A percentile compares a stretch with the other conserved stretches of the same genome.
These are phyloP conservation scores for Oeneis ivallda DNA, from an alignment of 2,888 invertebrate species.

Conservation along the genomic window DNA sequence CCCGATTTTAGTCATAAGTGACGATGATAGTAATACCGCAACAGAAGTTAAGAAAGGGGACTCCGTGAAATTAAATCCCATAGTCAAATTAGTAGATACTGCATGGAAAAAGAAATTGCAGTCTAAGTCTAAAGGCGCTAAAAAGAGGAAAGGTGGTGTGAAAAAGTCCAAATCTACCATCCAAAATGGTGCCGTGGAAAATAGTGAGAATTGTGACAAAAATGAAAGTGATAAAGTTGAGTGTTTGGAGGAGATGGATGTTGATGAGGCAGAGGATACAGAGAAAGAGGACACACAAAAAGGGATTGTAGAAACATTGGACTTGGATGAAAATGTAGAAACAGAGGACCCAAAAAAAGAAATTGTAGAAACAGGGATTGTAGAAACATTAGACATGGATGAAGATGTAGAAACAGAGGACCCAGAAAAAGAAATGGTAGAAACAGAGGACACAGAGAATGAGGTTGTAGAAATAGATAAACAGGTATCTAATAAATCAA, in stretches of 20 bases:
- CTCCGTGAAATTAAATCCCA: constrained; percentile 62
- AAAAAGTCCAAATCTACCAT: constrained; percentile 39
- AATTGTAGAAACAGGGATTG: too few relatives aligned
- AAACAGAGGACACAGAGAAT: constrained; percentile 20
- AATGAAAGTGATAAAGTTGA: constrained; percentile 32
- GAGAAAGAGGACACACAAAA: constrained; percentile 8
- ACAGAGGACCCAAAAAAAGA: too few relatives aligned
- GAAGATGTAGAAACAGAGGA: constrained; percentile 30
- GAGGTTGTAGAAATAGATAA: neutral
- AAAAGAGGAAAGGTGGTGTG: constrained; percentile 52
- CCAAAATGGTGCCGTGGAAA: constrained; percentile 35
- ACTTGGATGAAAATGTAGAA: too few relatives aligned
- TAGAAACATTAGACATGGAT: too few relatives aligned
- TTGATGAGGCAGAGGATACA: constrained; percentile 38
- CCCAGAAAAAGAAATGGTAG: neutral
- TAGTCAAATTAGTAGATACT: constrained; percentile 67
- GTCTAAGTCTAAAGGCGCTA: constrained; percentile 47
- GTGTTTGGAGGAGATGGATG: constrained; percentile 39
- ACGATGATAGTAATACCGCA: constrained; percentile 63
- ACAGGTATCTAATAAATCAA: constrained; percentile 10
- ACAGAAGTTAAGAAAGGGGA: constrained; percentile 42
- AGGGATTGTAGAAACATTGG: too few relatives aligned
- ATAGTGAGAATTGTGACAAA: constrained; percentile 28
- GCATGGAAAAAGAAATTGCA: constrained; percentile 70
- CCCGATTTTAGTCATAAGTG: constrained; percentile 61